Percentiles rank a stretch among this genome's conserved stretches.
Evolutionary conservation across 2,888 invertebrate genomes (phyloP).

Genomic region (Cordilura impudica): DNA sequence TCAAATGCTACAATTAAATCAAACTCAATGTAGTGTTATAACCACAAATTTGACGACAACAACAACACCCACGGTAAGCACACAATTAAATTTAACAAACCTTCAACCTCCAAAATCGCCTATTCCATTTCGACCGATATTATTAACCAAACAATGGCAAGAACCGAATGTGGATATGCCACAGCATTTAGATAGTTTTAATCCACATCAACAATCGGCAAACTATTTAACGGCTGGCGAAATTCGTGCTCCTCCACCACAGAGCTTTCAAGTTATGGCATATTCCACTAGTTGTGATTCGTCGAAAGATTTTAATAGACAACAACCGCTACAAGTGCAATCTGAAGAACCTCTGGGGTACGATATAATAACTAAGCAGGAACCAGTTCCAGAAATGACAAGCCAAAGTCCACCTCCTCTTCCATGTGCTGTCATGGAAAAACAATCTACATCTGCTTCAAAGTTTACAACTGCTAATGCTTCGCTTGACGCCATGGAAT

Average conservation of each 20-base stretch:
- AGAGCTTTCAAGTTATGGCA: not conserved
- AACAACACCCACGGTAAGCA: not conserved
- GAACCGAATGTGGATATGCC: not conserved
- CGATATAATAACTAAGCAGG: conserved; percentile 39
- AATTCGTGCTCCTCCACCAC: not conserved
- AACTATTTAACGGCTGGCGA: not conserved
- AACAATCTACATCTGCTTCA: not conserved
- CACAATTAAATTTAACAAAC: not conserved
- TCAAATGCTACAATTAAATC: not conserved
- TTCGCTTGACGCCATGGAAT: conserved; percentile 2
- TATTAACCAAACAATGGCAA: conserved; percentile 53
- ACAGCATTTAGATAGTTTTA: not conserved
- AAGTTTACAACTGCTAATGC: not conserved
- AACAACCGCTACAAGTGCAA: not conserved
- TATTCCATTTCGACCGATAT: conserved; percentile 39
- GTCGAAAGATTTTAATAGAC: not conserved
- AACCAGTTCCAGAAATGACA: conserved; percentile 30
- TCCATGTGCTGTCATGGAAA: not conserved
- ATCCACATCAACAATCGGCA: not conserved
- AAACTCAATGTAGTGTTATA: not conserved
- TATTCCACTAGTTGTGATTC: conserved; percentile 29
- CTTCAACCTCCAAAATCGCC: not conserved
- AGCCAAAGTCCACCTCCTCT: not conserved
- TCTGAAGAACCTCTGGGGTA: not conserved
- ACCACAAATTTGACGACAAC: not conserved